phyloP scores from a whole-genome alignment of 1,140 invertebrate species.

The Drosophila varians region DNA sequence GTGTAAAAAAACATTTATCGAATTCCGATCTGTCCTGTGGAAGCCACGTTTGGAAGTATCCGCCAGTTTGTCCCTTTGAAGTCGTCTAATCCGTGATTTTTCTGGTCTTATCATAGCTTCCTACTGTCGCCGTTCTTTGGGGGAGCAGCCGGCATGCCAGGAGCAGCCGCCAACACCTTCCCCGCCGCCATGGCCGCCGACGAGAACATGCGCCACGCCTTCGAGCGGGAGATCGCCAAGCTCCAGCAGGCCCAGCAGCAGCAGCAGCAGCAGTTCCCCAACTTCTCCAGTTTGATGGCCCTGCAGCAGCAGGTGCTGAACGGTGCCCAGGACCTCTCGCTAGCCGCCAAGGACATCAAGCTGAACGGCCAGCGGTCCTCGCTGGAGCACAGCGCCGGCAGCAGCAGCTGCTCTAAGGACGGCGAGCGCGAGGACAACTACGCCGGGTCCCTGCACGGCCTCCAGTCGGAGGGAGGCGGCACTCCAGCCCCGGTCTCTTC shows the following conservation, averaged over 20 bases:
- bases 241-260: conserved; percentile 89
- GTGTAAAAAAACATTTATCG: too few species aligned
- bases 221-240: conserved; percentile 95
- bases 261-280: conserved; percentile 85
- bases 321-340: conserved; percentile 92
- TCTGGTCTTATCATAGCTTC: conserved; percentile 84
- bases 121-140: conserved; percentile 93
- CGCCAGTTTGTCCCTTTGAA: not conserved
- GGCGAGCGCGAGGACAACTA: conserved; percentile 79
- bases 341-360: conserved; percentile 88
- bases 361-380: conserved; percentile 87
- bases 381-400: conserved; percentile 56
- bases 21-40: too few species aligned
- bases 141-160: conserved; percentile 84
- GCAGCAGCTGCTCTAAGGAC: conserved; percentile 70
- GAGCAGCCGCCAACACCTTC: conserved; percentile 86
- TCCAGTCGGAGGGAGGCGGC: conserved; percentile 86
- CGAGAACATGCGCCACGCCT: conserved; percentile 94
- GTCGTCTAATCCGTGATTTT: not conserved
- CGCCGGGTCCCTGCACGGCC: conserved; percentile 58
- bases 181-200: conserved; percentile 83
- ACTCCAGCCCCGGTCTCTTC: conserved; percentile 89
- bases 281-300: conserved; percentile 86
- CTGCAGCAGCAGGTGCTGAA: conserved; percentile 89
- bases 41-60: not conserved